These are phyloP conservation scores for Trichomalopsis sarcophagae DNA, from an alignment of 1,140 invertebrate genomes.

Conservation along the genomic window DNA sequence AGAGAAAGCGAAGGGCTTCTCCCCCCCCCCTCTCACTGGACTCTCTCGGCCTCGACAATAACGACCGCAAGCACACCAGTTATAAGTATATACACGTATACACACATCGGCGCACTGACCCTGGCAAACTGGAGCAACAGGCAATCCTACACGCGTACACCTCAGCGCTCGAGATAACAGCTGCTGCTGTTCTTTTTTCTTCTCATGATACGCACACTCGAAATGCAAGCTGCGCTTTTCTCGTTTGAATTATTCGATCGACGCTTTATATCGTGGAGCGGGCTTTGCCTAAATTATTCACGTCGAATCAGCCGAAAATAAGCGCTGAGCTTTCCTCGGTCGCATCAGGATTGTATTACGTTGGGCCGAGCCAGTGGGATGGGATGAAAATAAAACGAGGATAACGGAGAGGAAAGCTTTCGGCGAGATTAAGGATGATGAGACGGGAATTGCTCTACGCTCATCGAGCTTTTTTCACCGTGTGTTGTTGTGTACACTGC, in stretches of 20 bases:
- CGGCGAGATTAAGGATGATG: constrained; percentile 13
- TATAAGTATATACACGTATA: neutral
- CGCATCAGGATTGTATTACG: neutral
- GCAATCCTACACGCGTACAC: constrained; percentile 41
- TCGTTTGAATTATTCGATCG: too few relatives aligned
- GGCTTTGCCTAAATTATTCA: too few relatives aligned
- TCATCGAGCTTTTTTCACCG: neutral
- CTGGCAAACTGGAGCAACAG: constrained; percentile 58
- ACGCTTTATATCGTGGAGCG: too few relatives aligned
- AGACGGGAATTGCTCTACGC: constrained; percentile 1
- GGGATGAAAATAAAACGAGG: neutral
- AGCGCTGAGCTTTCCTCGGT: neutral
- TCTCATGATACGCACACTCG: too few relatives aligned
- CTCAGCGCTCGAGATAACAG: neutral
- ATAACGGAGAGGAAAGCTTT: constrained; percentile 3
- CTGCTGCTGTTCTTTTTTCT: neutral
- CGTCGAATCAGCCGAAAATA: too few relatives aligned
- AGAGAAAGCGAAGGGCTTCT: neutral
- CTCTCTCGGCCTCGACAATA: constrained; percentile 19
- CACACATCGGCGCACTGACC: constrained; percentile 40
- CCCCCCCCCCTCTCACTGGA: neutral
- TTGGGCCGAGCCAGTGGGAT: too few relatives aligned
- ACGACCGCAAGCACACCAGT: neutral
- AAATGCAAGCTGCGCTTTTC: too few relatives aligned
- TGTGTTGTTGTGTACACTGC: neutral